phyloP scores from a whole-genome alignment of 2,113 vertebrate genomes.

The Cynopterus brachyotis region DNA sequence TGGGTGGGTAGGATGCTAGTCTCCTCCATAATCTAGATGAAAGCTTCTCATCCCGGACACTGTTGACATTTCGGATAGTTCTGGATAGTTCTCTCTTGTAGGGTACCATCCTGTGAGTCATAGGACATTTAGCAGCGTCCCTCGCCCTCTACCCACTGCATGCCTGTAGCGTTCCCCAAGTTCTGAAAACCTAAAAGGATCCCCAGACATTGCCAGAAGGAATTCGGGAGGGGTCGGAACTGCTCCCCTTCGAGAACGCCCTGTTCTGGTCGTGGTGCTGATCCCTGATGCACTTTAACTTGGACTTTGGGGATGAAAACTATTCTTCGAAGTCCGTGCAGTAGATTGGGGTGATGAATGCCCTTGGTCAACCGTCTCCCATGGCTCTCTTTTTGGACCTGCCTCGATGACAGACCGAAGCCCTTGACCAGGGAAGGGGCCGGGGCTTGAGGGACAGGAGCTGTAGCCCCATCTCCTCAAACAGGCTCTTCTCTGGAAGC shows the following conservation, averaged over 20 bases:
- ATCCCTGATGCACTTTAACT: neutral
- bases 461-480: neutral
- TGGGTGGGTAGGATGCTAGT: neutral
- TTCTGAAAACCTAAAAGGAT: neutral
- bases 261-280: neutral
- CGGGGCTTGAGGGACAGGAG: neutral
- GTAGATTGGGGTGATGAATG: neutral
- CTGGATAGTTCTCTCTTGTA: neutral
- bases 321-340: neutral
- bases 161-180: neutral
- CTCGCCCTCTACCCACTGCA: neutral
- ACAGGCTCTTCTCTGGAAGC: neutral
- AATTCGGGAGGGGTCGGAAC: neutral
- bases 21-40: neutral
- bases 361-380: neutral
- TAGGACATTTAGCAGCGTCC: neutral
- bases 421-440: neutral
- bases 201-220: neutral
- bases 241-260: neutral
- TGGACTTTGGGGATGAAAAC: neutral
- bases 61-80: neutral
- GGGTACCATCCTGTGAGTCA: accelerated
- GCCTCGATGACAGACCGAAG: neutral
- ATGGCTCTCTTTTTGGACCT: neutral
- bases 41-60: neutral